Evolutionary conservation across 2,888 invertebrate genomes (phyloP).

Genomic region (Odontomyia ornata): DNA sequence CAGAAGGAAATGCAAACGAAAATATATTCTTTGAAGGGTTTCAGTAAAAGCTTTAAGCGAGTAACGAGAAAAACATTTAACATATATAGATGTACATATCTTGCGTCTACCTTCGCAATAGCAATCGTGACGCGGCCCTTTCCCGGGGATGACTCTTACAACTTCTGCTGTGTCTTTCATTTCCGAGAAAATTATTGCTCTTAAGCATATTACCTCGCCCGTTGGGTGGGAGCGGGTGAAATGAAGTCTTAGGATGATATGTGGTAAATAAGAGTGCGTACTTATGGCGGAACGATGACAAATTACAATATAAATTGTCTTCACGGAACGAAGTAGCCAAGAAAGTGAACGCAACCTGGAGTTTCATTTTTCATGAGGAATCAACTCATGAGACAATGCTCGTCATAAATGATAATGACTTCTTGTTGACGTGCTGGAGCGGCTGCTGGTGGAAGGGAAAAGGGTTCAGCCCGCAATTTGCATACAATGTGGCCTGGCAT

Average conservation of each 20-base stretch:
- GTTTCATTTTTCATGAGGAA: constrained; percentile 16
- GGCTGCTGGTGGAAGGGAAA: background rate
- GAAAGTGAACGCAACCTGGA: background rate
- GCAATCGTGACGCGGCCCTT: background rate
- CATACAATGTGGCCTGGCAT: no score
- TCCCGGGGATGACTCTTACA: background rate
- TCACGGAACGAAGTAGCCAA: background rate
- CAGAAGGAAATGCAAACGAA: background rate
- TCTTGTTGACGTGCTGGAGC: background rate
- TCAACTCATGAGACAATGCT: background rate
- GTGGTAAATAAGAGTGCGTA: background rate
- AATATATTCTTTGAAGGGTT: background rate
- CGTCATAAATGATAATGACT: background rate
- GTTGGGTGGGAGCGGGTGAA: background rate
- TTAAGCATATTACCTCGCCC: background rate
- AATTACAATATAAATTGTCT: constrained; percentile 8
- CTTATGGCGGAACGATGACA: background rate
- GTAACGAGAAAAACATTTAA: no score
- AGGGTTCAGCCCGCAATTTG: background rate
- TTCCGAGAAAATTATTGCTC: background rate
- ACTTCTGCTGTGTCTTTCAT: background rate
- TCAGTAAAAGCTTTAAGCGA: no score
- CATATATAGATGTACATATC: no score
- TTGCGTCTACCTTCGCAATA: no score
- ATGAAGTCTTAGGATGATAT: constrained; percentile 9